phyloP scores from a whole-genome alignment of 2,888 invertebrate species.

The Bembecia ichneumoniformis region DNA sequence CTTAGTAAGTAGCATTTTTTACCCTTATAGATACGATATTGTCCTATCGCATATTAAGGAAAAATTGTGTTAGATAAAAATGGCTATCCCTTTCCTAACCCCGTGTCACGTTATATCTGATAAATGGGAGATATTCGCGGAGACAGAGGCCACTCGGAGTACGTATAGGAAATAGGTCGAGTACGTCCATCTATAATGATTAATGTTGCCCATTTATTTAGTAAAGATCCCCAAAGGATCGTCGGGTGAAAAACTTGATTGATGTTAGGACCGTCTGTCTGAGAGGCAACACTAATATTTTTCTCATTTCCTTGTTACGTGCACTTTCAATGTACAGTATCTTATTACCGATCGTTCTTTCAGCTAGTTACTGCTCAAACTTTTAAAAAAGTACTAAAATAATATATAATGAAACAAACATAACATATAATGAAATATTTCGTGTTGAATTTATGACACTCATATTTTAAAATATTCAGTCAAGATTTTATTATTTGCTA shows the following conservation, averaged over 20 bases:
- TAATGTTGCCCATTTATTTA: slow-evolving; percentile 54
- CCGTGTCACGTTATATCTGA: slow-evolving; percentile 9
- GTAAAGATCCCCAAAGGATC: slow-evolving; percentile 30
- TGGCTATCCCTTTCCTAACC: neutral
- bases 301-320: slow-evolving; percentile 28
- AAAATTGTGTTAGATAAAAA: too few relatives aligned
- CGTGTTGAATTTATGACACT: too few relatives aligned
- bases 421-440: too few relatives aligned
- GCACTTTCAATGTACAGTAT: slow-evolving; percentile 8
- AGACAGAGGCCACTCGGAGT: slow-evolving; percentile 34
- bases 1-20: too few relatives aligned
- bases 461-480: too few relatives aligned
- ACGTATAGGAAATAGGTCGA: slow-evolving; percentile 27
- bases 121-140: slow-evolving; percentile 27
- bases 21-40: too few relatives aligned
- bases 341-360: too few relatives aligned
- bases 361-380: too few relatives aligned
- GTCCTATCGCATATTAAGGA: too few relatives aligned
- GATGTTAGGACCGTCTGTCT: slow-evolving; percentile 37
- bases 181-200: slow-evolving; percentile 55
- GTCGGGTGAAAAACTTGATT: slow-evolving; percentile 51
- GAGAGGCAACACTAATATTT: slow-evolving; percentile 38
- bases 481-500: too few relatives aligned
- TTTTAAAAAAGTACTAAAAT: too few relatives aligned
- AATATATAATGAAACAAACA: too few relatives aligned